Percentiles rank a stretch among this genome's conserved stretches.
These are phyloP conservation scores for Pyrgilauda ruficollis DNA, from an alignment of 2,113 vertebrate species.

Conservation along the genomic window DNA sequence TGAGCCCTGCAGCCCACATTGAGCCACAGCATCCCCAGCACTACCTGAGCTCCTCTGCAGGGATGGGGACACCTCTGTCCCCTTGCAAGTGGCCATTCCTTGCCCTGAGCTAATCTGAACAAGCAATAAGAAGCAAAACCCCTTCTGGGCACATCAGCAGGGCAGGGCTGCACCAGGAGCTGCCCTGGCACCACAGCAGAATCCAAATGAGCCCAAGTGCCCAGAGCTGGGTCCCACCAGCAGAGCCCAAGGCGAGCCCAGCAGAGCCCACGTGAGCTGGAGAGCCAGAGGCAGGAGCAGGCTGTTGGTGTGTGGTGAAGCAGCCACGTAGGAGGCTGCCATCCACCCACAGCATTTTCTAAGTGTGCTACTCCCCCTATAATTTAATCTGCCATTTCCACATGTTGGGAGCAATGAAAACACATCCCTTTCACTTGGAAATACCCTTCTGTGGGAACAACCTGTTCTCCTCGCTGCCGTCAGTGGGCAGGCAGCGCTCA, in stretches of 20 bases:
- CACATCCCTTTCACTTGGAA: conserved; percentile 57
- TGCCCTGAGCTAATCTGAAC: background rate
- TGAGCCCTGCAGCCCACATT: background rate
- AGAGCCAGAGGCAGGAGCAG: background rate
- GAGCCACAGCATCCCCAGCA: background rate
- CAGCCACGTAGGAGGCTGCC: conserved; percentile 1
- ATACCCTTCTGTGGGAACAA: conserved; percentile 47
- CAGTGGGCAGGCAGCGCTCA: conserved; percentile 12
- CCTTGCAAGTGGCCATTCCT: background rate
- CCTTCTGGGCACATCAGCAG: background rate
- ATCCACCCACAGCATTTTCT: conserved; percentile 21
- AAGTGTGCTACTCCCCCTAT: conserved; percentile 33
- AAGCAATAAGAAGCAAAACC: background rate
- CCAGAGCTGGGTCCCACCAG: background rate
- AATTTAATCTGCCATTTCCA: conserved; percentile 57
- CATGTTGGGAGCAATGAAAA: conserved; percentile 27
- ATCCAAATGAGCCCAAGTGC: fast-evolving
- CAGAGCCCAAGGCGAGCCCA: background rate
- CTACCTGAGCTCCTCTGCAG: background rate
- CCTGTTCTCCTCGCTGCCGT: conserved; percentile 24
- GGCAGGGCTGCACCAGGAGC: fast-evolving
- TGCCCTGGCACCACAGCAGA: fast-evolving
- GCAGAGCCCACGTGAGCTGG: background rate
- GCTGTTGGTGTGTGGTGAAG: conserved; percentile 9
- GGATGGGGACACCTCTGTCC: background rate